A percentile compares a stretch with the other conserved stretches of the same genome.
Conservation (phyloP, 2,888 invertebrate species). For the Athrips mouffetella region DNA sequence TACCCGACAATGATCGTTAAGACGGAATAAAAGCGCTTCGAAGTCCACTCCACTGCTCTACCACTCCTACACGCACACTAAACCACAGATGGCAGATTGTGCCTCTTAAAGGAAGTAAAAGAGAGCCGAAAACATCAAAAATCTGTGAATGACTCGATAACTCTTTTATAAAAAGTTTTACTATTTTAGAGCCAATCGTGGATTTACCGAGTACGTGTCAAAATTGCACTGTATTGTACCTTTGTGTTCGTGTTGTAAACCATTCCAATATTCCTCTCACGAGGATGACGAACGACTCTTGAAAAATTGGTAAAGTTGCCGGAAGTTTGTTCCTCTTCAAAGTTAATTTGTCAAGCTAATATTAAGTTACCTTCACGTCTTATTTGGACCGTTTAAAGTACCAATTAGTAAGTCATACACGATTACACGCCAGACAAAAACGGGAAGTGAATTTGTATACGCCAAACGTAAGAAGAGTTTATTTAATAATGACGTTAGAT, state of each 20-base stretch:
- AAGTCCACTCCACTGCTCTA: slow-evolving; percentile 16
- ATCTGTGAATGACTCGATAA: no score
- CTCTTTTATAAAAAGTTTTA: no score
- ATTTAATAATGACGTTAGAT: no score
- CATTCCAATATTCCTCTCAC: slow-evolving; percentile 4
- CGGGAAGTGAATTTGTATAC: slow-evolving; percentile 13
- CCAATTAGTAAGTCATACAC: slow-evolving; percentile 29
- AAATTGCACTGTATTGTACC: no score
- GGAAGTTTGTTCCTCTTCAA: slow-evolving; percentile 37
- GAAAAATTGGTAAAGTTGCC: slow-evolving; percentile 32
- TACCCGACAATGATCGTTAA: slow-evolving; percentile 52
- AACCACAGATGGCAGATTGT: not conserved
- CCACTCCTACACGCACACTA: slow-evolving; percentile 11
- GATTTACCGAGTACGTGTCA: no score
- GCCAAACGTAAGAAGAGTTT: no score
- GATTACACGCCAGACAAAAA: slow-evolving; percentile 8
- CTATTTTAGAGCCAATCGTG: no score
- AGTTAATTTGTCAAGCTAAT: slow-evolving; percentile 38
- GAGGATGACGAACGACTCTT: slow-evolving; percentile 27
- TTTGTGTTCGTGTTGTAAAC: no score
- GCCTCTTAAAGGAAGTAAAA: not conserved
- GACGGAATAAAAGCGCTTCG: slow-evolving; percentile 42
- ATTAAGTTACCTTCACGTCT: slow-evolving; percentile 30
- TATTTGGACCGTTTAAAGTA: slow-evolving; percentile 21
- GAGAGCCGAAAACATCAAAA: not conserved